Evolutionary conservation across 2,888 invertebrate genomes (phyloP).

Genomic region (Acanthococcus lagerstroemiae): DNA sequence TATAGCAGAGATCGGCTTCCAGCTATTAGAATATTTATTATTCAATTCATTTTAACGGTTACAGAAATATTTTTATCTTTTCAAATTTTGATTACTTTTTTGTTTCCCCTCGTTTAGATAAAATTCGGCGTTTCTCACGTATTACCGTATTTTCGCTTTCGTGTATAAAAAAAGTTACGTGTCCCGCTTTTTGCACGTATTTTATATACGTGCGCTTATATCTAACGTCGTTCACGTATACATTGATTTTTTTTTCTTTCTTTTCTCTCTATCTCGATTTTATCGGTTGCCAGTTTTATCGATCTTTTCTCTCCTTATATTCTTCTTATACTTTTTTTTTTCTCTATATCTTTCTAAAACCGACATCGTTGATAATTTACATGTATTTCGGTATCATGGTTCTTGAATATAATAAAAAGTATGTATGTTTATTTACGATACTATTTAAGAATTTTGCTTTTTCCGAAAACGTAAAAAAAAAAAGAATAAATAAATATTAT

Average conservation of each 20-base stretch:
- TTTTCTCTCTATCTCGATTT: slow-evolving; percentile 9
- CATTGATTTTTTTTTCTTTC: slow-evolving; percentile 2
- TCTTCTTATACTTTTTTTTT: slow-evolving; percentile 2
- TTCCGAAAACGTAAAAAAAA: slow-evolving; percentile 3
- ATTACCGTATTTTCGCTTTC: slow-evolving; percentile 14
- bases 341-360: background rate
- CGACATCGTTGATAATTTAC: slow-evolving; percentile 9
- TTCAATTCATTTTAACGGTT: slow-evolving; percentile 2
- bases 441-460: slow-evolving; percentile 18
- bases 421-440: slow-evolving; percentile 25
- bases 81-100: slow-evolving; percentile 3
- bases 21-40: slow-evolving; percentile 5
- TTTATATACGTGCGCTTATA: background rate
- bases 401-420: slow-evolving; percentile 11
- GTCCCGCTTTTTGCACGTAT: slow-evolving; percentile 9
- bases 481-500: background rate
- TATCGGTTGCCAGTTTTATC: slow-evolving; percentile 26
- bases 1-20: slow-evolving; percentile 14
- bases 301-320: slow-evolving; percentile 7
- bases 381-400: slow-evolving; percentile 13
- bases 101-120: slow-evolving; percentile 10
- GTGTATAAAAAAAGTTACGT: slow-evolving; percentile 17
- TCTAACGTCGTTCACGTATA: slow-evolving; percentile 1
- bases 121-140: slow-evolving; percentile 4
- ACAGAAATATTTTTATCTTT: background rate